Evolutionary conservation across 1,140 invertebrate genomes (phyloP).

Genomic region (Capitella teleta): DNA sequence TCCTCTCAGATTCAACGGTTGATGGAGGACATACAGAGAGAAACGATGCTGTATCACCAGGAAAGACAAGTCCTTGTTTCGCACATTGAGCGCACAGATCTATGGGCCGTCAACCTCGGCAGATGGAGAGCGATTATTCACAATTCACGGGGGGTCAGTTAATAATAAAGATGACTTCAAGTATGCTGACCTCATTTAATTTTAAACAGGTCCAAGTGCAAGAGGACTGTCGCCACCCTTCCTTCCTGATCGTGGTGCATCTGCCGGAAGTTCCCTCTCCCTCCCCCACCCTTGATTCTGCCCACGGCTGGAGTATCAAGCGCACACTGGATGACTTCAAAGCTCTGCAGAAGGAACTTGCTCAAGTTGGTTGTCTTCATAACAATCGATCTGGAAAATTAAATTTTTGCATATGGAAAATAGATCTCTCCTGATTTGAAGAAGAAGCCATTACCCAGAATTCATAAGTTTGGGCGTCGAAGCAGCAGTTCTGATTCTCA

Average conservation of each 20-base stretch:
- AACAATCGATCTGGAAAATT: too few relatives aligned
- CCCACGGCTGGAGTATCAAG: slow-evolving; percentile 61
- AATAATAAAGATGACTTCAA: background rate
- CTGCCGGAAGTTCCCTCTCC: slow-evolving; percentile 48
- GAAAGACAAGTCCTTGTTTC: slow-evolving; percentile 68
- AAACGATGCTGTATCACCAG: slow-evolving; percentile 65
- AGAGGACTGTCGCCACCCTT: slow-evolving; percentile 55
- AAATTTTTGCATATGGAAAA: too few relatives aligned
- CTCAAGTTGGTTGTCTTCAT: slow-evolving; percentile 44
- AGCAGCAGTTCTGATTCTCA: too few relatives aligned
- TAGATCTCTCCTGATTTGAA: too few relatives aligned
- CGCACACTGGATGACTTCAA: slow-evolving; percentile 71
- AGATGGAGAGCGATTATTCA: slow-evolving; percentile 71
- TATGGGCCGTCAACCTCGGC: slow-evolving; percentile 77
- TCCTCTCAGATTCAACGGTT: too few relatives aligned
- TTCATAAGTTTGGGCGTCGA: too few relatives aligned
- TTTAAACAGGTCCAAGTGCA: slow-evolving; percentile 61
- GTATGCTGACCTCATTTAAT: too few relatives aligned
- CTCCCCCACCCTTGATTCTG: slow-evolving; percentile 17
- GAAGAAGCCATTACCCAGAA: too few relatives aligned
- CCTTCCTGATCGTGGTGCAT: slow-evolving; percentile 72
- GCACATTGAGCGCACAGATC: slow-evolving; percentile 72
- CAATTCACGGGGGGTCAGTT: slow-evolving; percentile 57
- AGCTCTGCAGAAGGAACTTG: slow-evolving; percentile 69
- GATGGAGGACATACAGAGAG: slow-evolving; percentile 56